Percentiles rank a stretch among this genome's conserved stretches.
These are phyloP conservation scores for Natrix natrix DNA, from an alignment of 2,797 vertebrate species.

Conservation along the genomic window DNA sequence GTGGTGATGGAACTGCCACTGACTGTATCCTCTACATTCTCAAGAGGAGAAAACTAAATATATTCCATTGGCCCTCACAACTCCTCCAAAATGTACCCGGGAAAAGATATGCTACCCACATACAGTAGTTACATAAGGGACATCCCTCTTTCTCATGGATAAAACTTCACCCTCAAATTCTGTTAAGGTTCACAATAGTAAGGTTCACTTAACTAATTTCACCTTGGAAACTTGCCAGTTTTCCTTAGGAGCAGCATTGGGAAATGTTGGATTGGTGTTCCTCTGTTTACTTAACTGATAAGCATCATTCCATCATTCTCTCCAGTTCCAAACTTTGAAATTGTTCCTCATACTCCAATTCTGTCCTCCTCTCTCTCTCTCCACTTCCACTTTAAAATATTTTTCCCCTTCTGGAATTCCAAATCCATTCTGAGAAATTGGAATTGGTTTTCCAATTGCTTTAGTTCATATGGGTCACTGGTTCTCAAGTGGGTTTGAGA, in stretches of 20 bases:
- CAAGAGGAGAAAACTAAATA: background rate
- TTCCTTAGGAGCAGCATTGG: background rate
- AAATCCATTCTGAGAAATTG: background rate
- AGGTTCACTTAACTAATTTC: background rate
- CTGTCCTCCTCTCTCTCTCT: background rate
- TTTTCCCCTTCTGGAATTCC: background rate
- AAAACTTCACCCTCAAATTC: background rate
- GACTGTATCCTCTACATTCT: background rate
- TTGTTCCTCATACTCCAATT: background rate
- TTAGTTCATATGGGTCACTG: background rate
- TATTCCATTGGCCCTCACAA: background rate
- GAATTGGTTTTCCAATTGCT: background rate
- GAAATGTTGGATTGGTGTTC: background rate
- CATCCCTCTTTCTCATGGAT: background rate
- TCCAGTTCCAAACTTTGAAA: background rate
- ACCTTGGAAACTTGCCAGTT: background rate
- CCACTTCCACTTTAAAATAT: background rate
- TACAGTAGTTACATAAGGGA: background rate
- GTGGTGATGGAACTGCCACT: background rate
- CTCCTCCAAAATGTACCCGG: background rate
- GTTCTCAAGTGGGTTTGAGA: background rate
- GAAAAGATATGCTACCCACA: background rate
- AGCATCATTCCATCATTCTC: background rate
- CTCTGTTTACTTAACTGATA: background rate
- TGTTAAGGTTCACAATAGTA: background rate